phyloP scores from a whole-genome alignment of 2,888 invertebrate species.

The Schrankia costaestrigalis region DNA sequence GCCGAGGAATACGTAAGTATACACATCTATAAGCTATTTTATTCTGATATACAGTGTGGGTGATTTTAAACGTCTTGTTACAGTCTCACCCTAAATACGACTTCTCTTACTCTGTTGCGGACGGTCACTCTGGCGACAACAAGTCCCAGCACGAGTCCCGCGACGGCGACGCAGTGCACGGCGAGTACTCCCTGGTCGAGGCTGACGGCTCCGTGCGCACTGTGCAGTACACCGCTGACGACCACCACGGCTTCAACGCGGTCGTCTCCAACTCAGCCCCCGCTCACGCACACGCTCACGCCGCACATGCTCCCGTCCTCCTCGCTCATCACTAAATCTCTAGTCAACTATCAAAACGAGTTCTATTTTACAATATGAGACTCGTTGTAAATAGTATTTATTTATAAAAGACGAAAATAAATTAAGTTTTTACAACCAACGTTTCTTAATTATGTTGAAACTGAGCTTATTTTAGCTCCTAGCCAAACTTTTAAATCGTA shows the following conservation, averaged over 20 bases:
- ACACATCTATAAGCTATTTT: background rate
- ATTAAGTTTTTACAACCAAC: no score
- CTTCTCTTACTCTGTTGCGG: slow-evolving; percentile 79
- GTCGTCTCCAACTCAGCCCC: slow-evolving; percentile 62
- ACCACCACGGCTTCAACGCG: slow-evolving; percentile 70
- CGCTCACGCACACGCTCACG: slow-evolving; percentile 33
- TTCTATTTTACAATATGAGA: slow-evolving; percentile 12
- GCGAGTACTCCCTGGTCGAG: slow-evolving; percentile 66
- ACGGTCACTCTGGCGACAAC: slow-evolving; percentile 81
- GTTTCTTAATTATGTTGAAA: no score
- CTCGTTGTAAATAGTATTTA: slow-evolving; percentile 6
- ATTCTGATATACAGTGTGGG: background rate
- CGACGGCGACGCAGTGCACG: slow-evolving; percentile 83
- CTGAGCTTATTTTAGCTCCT: no score
- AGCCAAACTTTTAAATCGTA: no score
- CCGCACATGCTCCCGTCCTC: slow-evolving; percentile 36
- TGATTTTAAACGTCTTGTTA: background rate
- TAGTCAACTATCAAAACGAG: slow-evolving; percentile 16
- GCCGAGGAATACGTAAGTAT: slow-evolving; percentile 53
- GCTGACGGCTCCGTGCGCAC: slow-evolving; percentile 78
- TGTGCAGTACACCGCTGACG: slow-evolving; percentile 78
- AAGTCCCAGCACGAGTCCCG: slow-evolving; percentile 81
- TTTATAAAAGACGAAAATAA: no score
- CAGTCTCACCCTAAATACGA: slow-evolving; percentile 79
- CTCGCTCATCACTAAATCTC: slow-evolving; percentile 42